Evolutionary conservation across 2,888 invertebrate genomes (phyloP).

Genomic region (Nephrotoma guestfalica): DNA sequence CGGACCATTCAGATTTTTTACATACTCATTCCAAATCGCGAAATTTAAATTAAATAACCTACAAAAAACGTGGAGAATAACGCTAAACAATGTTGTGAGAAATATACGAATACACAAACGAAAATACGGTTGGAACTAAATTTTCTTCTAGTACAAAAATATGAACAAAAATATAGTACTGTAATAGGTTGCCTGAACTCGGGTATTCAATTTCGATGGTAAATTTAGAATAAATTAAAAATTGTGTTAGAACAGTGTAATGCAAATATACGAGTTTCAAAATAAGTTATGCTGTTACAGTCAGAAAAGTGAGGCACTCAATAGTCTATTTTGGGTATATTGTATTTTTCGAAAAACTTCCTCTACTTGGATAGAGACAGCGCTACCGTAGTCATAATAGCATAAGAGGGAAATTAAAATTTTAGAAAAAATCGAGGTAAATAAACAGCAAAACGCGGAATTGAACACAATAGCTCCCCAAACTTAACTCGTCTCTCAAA

Average conservation of each 20-base stretch:
- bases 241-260: too few relatives aligned
- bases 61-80: neutral
- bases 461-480: neutral
- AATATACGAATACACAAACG: neutral
- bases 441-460: neutral
- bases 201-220: neutral
- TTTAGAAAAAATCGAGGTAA: neutral
- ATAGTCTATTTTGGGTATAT: neutral
- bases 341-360: neutral
- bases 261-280: too few relatives aligned
- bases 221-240: neutral
- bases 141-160: neutral
- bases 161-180: neutral
- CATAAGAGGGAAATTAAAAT: neutral
- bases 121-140: neutral
- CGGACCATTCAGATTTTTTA: neutral
- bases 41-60: neutral
- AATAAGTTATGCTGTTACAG: too few relatives aligned
- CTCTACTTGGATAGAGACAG: neutral
- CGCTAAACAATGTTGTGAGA: neutral
- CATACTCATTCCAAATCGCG: neutral
- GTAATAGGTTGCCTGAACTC: neutral
- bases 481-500: neutral
- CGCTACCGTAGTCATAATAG: neutral
- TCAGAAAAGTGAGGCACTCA: neutral